Evolutionary conservation across 1,140 invertebrate species (phyloP).

Genomic region (Semibalanus balanoides): DNA sequence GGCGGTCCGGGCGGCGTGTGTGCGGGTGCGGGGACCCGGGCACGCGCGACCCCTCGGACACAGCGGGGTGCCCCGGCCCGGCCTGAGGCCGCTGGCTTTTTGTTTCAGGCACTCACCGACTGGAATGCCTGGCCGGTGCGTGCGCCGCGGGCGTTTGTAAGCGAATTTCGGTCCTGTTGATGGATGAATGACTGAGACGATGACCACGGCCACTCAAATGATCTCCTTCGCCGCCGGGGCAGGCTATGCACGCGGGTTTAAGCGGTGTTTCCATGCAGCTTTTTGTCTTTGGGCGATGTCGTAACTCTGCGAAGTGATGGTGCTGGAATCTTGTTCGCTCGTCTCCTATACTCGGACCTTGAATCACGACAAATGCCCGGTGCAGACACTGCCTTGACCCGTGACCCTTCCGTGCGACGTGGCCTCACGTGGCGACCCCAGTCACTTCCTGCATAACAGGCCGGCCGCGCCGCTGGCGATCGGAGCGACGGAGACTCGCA

Average conservation of each 20-base stretch:
- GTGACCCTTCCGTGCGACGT: not conserved
- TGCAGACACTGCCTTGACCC: not conserved
- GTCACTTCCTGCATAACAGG: not conserved
- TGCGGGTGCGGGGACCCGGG: not conserved
- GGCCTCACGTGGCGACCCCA: not conserved
- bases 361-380: not conserved
- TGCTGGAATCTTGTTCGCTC: not conserved
- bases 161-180: not conserved
- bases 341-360: not conserved
- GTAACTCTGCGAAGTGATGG: not conserved
- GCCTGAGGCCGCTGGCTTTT: not conserved
- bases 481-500: no score
- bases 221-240: not conserved
- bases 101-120: not conserved
- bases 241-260: not conserved
- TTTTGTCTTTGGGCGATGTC: not conserved
- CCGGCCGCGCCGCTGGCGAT: not conserved
- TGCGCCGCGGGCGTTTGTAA: not conserved
- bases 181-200: not conserved
- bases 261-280: no score
- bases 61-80: no score
- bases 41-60: not conserved
- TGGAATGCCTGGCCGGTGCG: not conserved
- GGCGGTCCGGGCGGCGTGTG: not conserved
- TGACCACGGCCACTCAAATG: not conserved